Percentiles rank a stretch among this genome's conserved stretches.
These are phyloP conservation scores for Physella acuta DNA, from an alignment of 1,140 invertebrate species.

Conservation along the genomic window DNA sequence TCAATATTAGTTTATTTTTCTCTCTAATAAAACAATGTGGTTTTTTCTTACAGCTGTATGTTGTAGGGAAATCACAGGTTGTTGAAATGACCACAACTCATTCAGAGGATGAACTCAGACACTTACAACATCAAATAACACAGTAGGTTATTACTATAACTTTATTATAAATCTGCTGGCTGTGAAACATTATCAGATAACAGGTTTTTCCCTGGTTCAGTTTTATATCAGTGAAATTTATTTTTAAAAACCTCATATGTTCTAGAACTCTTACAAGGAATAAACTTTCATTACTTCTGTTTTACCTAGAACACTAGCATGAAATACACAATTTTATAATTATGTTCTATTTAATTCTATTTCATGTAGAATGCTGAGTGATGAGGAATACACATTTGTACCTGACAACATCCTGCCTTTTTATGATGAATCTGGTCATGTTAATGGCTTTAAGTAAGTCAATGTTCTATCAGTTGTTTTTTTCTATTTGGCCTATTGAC, in stretches of 20 bases:
- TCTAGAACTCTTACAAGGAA: no score
- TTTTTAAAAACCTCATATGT: no score
- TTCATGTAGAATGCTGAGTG: not conserved
- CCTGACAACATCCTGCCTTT: constrained; percentile 11
- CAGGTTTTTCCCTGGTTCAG: no score
- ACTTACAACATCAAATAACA: not conserved
- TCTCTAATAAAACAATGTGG: no score
- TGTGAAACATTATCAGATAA: no score
- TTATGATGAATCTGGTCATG: not conserved
- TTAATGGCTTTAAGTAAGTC: constrained; percentile 13
- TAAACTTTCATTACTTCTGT: no score
- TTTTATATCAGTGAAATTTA: no score
- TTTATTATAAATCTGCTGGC: no score
- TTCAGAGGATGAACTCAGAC: constrained; percentile 9
- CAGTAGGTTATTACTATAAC: no score
- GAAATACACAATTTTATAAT: not conserved
- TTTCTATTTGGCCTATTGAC: no score
- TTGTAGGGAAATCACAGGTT: constrained; percentile 5
- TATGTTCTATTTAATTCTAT: not conserved
- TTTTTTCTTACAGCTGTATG: constrained; percentile 9
- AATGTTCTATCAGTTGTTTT: no score
- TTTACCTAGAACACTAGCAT: not conserved
- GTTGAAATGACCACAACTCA: not conserved
- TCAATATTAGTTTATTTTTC: no score
- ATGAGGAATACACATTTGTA: not conserved